These are phyloP conservation scores for Ophioderma brevispina DNA, from an alignment of 35 echinoderm and acorn worm species.

Conservation along the genomic window DNA sequence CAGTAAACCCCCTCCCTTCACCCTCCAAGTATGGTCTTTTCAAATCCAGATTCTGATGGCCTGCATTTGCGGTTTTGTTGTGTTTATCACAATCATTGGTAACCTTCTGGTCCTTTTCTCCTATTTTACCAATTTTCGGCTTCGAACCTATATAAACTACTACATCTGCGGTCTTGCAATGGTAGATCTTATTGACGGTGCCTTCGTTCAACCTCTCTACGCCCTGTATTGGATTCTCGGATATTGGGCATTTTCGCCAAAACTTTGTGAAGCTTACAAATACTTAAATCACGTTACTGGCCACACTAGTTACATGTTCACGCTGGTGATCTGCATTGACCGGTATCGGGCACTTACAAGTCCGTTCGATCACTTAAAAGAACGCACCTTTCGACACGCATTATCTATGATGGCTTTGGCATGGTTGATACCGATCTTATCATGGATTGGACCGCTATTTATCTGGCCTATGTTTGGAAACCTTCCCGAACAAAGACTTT, in stretches of 20 bases:
- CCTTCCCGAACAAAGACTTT: neutral
- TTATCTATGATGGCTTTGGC: neutral
- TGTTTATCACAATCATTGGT: conserved; percentile 9
- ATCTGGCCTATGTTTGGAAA: neutral
- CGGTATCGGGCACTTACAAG: neutral
- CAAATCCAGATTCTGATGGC: neutral
- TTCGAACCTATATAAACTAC: conserved; percentile 51
- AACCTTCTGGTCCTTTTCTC: conserved; percentile 47
- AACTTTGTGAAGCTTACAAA: neutral
- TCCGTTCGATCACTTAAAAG: conserved; percentile 15
- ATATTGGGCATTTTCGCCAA: conserved; percentile 11
- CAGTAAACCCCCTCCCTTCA: conserved; percentile 25
- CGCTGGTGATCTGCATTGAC: conserved; percentile 34
- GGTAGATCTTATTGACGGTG: conserved; percentile 46
- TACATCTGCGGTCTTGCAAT: conserved; percentile 53
- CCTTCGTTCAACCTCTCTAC: neutral
- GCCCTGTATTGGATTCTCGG: neutral
- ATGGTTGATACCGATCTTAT: neutral
- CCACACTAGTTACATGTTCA: neutral
- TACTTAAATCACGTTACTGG: conserved; percentile 8
- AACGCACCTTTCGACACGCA: conserved; percentile 1
- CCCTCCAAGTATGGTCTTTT: conserved; percentile 34
- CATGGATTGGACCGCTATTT: neutral
- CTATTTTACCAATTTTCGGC: conserved; percentile 9
- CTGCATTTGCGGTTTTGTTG: neutral